Conservation (phyloP, 1,140 invertebrate genomes). For the Drosophila ohnishii region DNA sequence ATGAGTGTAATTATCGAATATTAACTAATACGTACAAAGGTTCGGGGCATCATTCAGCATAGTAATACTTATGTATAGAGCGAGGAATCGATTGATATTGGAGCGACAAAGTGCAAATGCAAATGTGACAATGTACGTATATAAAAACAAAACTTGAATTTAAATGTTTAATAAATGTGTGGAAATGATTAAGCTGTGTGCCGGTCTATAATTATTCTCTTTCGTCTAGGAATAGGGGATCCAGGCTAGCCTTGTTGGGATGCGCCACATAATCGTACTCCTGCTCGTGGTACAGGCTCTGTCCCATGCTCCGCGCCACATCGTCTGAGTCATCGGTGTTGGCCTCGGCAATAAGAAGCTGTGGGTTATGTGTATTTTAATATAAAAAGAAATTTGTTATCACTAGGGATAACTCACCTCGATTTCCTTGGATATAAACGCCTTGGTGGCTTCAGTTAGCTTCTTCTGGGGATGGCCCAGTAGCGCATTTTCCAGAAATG, state of each 20-base stretch:
- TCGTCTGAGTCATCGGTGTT: conserved; percentile 62
- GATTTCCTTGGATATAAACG: conserved; percentile 61
- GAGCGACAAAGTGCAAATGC: conserved; percentile 36
- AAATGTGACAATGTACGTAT: conserved; percentile 65
- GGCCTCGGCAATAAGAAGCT: conserved; percentile 65
- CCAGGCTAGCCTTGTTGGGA: conserved; percentile 47
- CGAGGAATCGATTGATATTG: conserved; percentile 19
- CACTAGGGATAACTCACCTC: conserved; percentile 27
- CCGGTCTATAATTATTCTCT: neutral
- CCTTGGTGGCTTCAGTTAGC: conserved; percentile 35
- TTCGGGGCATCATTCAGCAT: conserved; percentile 34
- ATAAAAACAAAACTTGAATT: conserved; percentile 71
- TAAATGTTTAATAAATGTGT: conserved; percentile 82
- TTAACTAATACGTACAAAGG: conserved; percentile 55
- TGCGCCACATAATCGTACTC: conserved; percentile 32
- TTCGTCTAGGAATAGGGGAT: conserved; percentile 55
- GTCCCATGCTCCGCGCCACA: conserved; percentile 36
- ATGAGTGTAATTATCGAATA: conserved; percentile 70
- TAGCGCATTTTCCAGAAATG: conserved; percentile 65
- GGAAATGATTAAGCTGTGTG: conserved; percentile 46
- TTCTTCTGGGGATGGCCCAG: conserved; percentile 63
- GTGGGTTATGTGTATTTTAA: neutral
- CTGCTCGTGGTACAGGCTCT: conserved; percentile 14
- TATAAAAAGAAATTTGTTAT: neutral
- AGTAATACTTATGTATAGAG: conserved; percentile 46